A percentile compares a stretch with the other conserved stretches of the same genome.
Conservation (phyloP, 92 coral and sea anemone species). For the Heliopora coerulea region DNA sequence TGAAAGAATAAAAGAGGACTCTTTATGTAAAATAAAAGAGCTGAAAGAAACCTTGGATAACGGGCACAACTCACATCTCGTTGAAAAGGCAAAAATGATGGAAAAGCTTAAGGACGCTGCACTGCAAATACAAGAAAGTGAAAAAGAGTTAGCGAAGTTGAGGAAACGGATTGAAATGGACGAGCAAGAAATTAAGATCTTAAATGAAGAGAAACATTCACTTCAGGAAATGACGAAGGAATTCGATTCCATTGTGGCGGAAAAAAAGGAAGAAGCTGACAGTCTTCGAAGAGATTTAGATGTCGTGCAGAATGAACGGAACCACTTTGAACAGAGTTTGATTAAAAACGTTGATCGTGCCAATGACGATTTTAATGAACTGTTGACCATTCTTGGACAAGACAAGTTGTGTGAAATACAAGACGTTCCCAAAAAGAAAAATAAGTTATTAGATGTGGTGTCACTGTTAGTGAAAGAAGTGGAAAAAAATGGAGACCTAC, state of each 20-base stretch:
- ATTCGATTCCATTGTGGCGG: constrained; percentile 22
- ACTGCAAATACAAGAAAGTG: constrained; percentile 37
- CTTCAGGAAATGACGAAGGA: constrained; percentile 16
- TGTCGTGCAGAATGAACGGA: constrained; percentile 42
- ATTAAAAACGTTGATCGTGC: constrained; percentile 22
- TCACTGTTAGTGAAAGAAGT: constrained; percentile 12
- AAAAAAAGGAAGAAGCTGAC: constrained; percentile 49
- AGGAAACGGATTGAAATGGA: constrained; percentile 23
- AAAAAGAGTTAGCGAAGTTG: constrained; percentile 31
- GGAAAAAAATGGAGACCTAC: constrained; percentile 1
- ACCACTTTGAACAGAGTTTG: constrained; percentile 49
- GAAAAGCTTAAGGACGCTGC: constrained; percentile 51
- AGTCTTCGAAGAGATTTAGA: constrained; percentile 21
- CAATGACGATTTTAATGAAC: constrained; percentile 34
- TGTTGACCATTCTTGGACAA: constrained; percentile 35
- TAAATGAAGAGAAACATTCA: constrained; percentile 35
- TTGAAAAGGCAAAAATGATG: constrained; percentile 50
- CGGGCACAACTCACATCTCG: background rate
- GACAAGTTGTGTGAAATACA: constrained; percentile 26
- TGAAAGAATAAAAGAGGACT: constrained; percentile 2
- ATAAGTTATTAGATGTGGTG: constrained; percentile 42
- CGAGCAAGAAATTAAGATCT: constrained; percentile 22
- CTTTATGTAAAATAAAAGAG: background rate
- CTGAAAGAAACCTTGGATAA: constrained; percentile 4
- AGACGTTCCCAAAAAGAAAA: constrained; percentile 41